A percentile compares a stretch with the other conserved stretches of the same genome.
Conservation (phyloP, 2,888 invertebrate species). For the Brenthis hecate region DNA sequence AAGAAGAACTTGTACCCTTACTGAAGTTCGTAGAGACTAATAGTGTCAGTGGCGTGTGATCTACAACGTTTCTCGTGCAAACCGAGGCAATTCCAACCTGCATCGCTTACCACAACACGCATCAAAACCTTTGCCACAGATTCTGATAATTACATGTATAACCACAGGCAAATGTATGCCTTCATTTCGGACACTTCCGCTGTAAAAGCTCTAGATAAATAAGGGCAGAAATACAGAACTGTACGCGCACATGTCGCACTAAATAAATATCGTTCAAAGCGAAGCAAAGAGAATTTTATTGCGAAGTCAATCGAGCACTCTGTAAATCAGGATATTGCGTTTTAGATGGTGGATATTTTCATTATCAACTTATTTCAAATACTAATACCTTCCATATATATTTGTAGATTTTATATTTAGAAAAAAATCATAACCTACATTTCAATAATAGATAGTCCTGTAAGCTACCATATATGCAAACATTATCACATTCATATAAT, state of each 20-base stretch:
- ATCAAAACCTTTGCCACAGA: constrained; percentile 73
- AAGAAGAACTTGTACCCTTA: neutral
- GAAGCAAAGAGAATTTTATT: constrained; percentile 13
- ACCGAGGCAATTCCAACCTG: constrained; percentile 75
- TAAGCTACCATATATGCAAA: neutral
- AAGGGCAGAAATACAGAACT: constrained; percentile 24
- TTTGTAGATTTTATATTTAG: no score
- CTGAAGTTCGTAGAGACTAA: constrained; percentile 14
- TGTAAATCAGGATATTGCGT: constrained; percentile 17
- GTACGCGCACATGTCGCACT: neutral
- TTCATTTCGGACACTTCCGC: constrained; percentile 41
- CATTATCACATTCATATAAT: neutral
- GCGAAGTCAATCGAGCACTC: constrained; percentile 1
- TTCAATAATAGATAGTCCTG: no score
- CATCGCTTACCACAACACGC: constrained; percentile 73
- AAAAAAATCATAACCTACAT: no score
- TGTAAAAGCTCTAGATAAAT: constrained; percentile 36
- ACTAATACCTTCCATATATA: neutral
- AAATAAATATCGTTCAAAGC: constrained; percentile 17
- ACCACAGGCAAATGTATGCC: constrained; percentile 52
- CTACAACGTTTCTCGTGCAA: constrained; percentile 60
- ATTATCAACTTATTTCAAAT: neutral
- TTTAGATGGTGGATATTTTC: neutral
- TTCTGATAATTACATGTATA: constrained; percentile 56
- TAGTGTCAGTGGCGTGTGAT: constrained; percentile 48